Evolutionary conservation across 2,113 vertebrate genomes (phyloP), one percentile per base, ranked within the genome.

Genomic region (Neogobius melanostomus): DNA sequence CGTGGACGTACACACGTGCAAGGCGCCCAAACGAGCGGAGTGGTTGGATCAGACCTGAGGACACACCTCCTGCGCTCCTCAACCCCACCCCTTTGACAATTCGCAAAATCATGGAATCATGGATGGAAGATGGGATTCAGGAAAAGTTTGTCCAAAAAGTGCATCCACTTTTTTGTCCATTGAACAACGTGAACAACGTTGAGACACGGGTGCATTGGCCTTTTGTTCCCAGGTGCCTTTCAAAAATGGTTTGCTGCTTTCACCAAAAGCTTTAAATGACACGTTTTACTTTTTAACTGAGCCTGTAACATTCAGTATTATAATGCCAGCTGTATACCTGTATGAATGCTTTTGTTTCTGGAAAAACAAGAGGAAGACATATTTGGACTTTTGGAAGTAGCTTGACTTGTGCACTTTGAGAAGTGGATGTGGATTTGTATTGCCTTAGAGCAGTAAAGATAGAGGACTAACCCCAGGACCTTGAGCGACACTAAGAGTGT

Each of bases 1-100:
- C 10, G 94, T 99, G 88, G 97, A 99, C 3, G 84, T 98, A 82
- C 98, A 99, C 85, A 99, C 98, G 0, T 99, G 98, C 88, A 99
- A 99, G 85, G 95, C 96, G 0, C 95, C 96, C 4, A 98, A 98
- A 85, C 94, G 95, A 76, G 97, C 96, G 0, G 96, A 97, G 80
- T 98, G 97, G 96, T 46, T 95, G 88, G 96, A 98, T 86, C 95
- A 96, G 42, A 96, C 96, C 89, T 94, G 95, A 84, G 92, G 93
- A 11, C 90, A 88, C 43, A 4, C 51, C 69, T 72, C 91, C 89
- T 6, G 90, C 36, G 93, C 75, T 89, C 69, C 52, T 69, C 66
- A 52, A 57, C 76, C 82, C 75, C 82, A 50, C 64, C 85, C 81
- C 74, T 68, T 89, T 1, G n/a, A 60, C 75, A 83, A 72, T 89